phyloP scores from a whole-genome alignment of 1,140 invertebrate genomes.

The Rhopalosiphum maidis region DNA sequence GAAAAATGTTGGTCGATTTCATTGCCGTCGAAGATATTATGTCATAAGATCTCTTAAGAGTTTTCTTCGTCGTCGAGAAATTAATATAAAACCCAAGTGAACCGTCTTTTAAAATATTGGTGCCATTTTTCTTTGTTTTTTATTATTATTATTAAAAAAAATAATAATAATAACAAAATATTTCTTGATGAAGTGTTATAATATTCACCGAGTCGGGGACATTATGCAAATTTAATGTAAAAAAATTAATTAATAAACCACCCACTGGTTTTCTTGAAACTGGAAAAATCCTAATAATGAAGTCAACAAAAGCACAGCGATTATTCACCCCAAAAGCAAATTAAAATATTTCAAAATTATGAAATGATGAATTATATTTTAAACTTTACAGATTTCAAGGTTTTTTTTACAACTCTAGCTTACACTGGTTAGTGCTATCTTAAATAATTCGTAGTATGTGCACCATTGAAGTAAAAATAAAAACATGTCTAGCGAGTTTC shows the following conservation, averaged over 20 bases:
- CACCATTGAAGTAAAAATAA: neutral
- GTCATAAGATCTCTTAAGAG: neutral
- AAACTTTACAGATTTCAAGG: conserved; percentile 14
- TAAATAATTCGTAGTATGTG: neutral
- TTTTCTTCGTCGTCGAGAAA: neutral
- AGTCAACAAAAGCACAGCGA: neutral
- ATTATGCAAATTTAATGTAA: conserved; percentile 48
- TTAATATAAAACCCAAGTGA: conserved; percentile 20
- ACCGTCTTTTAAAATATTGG: conserved; percentile 22
- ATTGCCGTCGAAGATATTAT: neutral
- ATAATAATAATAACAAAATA: conserved; percentile 47
- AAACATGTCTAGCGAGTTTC: too few relatives aligned
- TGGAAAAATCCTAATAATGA: conserved; percentile 33
- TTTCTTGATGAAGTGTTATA: conserved; percentile 47
- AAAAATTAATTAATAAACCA: conserved; percentile 50
- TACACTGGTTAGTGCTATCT: neutral
- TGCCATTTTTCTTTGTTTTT: conserved; percentile 37
- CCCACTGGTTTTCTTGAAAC: conserved; percentile 36
- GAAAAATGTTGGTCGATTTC: neutral
- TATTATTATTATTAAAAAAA: neutral
- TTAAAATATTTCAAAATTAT: conserved; percentile 30
- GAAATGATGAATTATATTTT: neutral
- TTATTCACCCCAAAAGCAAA: conserved; percentile 1
- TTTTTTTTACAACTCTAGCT: neutral
- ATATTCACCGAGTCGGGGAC: conserved; percentile 22